Conservation (phyloP, 23 tunicate genomes). For the Diplosoma virens region DNA sequence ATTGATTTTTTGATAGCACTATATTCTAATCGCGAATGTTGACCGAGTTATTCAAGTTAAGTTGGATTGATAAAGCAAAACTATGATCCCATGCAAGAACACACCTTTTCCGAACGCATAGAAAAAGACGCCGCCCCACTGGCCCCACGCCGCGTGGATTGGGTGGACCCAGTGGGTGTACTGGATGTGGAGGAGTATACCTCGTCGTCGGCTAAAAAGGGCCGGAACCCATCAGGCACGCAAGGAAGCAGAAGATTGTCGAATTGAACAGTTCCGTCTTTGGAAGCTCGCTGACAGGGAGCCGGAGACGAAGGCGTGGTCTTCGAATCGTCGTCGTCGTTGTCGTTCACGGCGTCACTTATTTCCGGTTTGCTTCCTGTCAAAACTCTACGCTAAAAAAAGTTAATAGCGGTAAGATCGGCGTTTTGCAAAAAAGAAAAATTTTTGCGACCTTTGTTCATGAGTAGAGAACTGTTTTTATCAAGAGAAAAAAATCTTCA, state of each 20-base stretch:
- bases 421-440: no score
- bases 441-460: no score
- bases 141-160: conserved; percentile 8
- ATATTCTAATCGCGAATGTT: no score
- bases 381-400: not conserved
- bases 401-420: no score
- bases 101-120: conserved; percentile 59
- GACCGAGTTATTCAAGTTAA: no score
- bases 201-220: conserved; percentile 36
- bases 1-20: no score
- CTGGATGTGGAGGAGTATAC: conserved; percentile 12
- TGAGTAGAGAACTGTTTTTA: no score
- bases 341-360: not conserved
- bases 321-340: conserved; percentile 25
- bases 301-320: conserved; percentile 36
- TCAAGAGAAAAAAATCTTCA: no score
- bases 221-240: conserved; percentile 43
- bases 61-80: no score
- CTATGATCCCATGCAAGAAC: no score
- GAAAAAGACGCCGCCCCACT: conserved; percentile 11
- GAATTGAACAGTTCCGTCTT: conserved; percentile 56
- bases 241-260: conserved; percentile 56
- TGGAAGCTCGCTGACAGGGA: conserved; percentile 31
- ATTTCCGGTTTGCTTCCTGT: conserved; percentile 15
- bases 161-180: conserved; percentile 17